phyloP scores from a whole-genome alignment of 2,888 invertebrate species.

The Erebia palarica region DNA sequence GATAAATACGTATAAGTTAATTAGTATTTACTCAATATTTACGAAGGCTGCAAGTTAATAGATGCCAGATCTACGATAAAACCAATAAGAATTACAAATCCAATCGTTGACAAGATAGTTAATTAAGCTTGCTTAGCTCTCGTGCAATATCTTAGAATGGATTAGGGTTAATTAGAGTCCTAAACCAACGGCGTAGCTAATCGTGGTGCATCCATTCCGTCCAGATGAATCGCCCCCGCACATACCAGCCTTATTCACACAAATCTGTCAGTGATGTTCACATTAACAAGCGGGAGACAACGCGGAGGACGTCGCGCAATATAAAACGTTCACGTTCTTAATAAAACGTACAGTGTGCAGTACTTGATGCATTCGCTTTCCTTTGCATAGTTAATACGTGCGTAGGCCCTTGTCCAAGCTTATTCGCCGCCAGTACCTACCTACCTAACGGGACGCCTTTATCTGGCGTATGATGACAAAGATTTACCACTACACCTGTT shows the following conservation, averaged over 20 bases:
- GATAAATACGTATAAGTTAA: not conserved
- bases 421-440: slow-evolving; percentile 51
- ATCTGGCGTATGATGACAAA: slow-evolving; percentile 59
- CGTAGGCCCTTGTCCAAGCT: slow-evolving; percentile 43
- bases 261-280: slow-evolving; percentile 46
- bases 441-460: slow-evolving; percentile 62
- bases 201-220: slow-evolving; percentile 36
- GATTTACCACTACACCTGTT: slow-evolving; percentile 60
- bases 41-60: slow-evolving; percentile 2
- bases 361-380: slow-evolving; percentile 39
- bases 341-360: slow-evolving; percentile 17
- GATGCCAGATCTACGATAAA: slow-evolving; percentile 4
- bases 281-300: not conserved
- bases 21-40: not conserved
- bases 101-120: slow-evolving; percentile 14
- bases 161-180: slow-evolving; percentile 18
- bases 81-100: slow-evolving; percentile 18
- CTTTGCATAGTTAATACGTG: slow-evolving; percentile 44
- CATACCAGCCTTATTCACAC: slow-evolving; percentile 59
- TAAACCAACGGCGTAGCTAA: not conserved
- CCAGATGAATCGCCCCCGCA: slow-evolving; percentile 60
- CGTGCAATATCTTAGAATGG: slow-evolving; percentile 15
- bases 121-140: slow-evolving; percentile 17
- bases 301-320: not conserved
- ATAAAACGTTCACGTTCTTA: not conserved